Base-by-base conservation (phyloP, 2,888 invertebrate genomes). In the Gerris lacustris region DNA sequence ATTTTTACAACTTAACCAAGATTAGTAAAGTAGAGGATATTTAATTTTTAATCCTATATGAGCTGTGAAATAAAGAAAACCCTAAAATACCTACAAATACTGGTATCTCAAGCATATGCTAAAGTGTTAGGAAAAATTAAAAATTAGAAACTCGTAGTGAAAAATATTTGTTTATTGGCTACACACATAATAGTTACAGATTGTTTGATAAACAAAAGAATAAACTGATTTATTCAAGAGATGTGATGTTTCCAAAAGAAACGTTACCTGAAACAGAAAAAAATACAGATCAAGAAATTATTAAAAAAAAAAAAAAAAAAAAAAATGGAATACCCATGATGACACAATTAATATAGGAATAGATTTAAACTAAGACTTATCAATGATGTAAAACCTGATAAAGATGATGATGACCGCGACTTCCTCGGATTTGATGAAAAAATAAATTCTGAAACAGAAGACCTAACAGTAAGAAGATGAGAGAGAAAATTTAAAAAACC, bases 101-200 rank as follows among this genome's bases (percentile, higher is more conserved):
- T 70, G 17, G 70, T 67, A 2, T 31, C 62, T 31, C 43, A 15
- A 15, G 55, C 43, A 5, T 70, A 70, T 44, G 18, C 70, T 5
- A 70, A 67, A 62, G 62, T 67, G 18, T 67, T 63, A 2, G 18
- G 43, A 45, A 67, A 68, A 17, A 43, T 44, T 5, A 47, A 43
- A 70, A 70, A 68, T 63, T 70, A 6, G 70, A 70, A 44, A 67
- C 67, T n/a, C 6, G 70, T 47, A 47, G 47, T 47, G 11, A 63
- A 68, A 15, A 63, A 62, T 70, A 47, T 15, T 44, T 70, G 6
- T 70, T 67, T 63, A 66, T 72, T 17, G 72, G 70, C 6, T 70
- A 70, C 47, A 15, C 67, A 4, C 43, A 62, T n/a, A 72, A 69
- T 43, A 43, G 45, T 44, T 68, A 68, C 67, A 47, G 67, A 55